Evolutionary conservation across 1,140 invertebrate species (phyloP).

Genomic region (Periplaneta americana): DNA sequence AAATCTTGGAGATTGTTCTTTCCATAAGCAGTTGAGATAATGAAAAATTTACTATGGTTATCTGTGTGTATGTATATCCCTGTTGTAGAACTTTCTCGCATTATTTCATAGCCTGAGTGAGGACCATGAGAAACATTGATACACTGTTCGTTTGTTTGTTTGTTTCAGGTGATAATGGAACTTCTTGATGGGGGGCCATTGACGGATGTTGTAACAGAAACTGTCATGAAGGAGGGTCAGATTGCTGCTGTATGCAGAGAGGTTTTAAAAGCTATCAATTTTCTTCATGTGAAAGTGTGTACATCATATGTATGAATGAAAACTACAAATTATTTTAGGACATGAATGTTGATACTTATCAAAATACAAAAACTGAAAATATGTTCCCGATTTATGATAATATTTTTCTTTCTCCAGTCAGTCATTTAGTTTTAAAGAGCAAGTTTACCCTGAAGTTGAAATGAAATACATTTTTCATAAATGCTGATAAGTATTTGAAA

Average conservation of each 20-base stretch:
- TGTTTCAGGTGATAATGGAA: constrained; percentile 82
- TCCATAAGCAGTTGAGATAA: too few relatives aligned
- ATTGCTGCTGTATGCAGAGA: constrained; percentile 94
- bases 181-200: constrained; percentile 91
- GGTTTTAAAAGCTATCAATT: constrained; percentile 87
- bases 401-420: not conserved
- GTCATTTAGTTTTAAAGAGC: not conserved
- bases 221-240: constrained; percentile 94
- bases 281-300: constrained; percentile 71
- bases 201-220: constrained; percentile 97
- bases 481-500: too few relatives aligned
- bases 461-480: too few relatives aligned
- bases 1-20: too few relatives aligned
- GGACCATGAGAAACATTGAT: too few relatives aligned
- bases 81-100: too few relatives aligned
- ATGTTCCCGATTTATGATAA: too few relatives aligned
- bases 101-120: too few relatives aligned
- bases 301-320: not conserved
- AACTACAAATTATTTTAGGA: not conserved
- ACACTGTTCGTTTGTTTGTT: too few relatives aligned
- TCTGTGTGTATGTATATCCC: too few relatives aligned
- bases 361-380: not conserved
- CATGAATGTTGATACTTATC: not conserved
- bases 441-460: too few relatives aligned
- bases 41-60: too few relatives aligned